Conservation (phyloP, 2,113 vertebrate species). For the Micromys minutus region DNA sequence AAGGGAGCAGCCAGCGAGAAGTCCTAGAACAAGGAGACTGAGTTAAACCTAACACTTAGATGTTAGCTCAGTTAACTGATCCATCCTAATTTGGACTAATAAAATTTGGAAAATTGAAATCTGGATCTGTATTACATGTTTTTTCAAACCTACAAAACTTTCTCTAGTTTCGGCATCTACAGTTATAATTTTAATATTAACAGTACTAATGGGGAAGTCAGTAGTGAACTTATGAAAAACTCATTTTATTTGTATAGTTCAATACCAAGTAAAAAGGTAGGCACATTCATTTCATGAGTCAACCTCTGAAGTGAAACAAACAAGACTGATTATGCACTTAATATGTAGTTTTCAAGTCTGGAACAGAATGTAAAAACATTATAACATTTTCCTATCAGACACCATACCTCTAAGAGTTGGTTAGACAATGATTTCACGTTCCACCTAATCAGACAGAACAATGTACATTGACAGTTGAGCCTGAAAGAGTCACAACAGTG, state of each 20-base stretch:
- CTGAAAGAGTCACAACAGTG: not conserved
- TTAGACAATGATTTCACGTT: not conserved
- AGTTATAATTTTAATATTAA: constrained; percentile 53
- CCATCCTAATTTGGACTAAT: not conserved
- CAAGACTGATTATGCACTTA: constrained; percentile 33
- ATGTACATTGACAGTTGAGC: not conserved
- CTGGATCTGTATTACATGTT: not conserved
- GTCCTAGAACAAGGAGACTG: not conserved
- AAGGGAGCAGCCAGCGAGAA: not conserved
- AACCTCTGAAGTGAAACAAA: constrained; percentile 58
- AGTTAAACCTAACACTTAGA: not conserved
- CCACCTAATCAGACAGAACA: not conserved
- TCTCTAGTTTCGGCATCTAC: not conserved
- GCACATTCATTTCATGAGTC: constrained; percentile 63
- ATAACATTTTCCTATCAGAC: constrained; percentile 44
- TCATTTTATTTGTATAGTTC: constrained; percentile 39
- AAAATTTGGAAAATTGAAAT: not conserved
- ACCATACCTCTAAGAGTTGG: not conserved
- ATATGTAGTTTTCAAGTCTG: constrained; percentile 49
- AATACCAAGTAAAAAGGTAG: constrained; percentile 58
- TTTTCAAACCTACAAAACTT: constrained; percentile 39
- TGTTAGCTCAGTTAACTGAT: constrained; percentile 3
- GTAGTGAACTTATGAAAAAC: constrained; percentile 44
- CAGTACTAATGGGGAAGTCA: constrained; percentile 16
- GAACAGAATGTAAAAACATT: constrained; percentile 66